These are phyloP conservation scores for Poeciliopsis paucimaculata DNA, from an alignment of 2,797 vertebrate species.

Conservation along the genomic window DNA sequence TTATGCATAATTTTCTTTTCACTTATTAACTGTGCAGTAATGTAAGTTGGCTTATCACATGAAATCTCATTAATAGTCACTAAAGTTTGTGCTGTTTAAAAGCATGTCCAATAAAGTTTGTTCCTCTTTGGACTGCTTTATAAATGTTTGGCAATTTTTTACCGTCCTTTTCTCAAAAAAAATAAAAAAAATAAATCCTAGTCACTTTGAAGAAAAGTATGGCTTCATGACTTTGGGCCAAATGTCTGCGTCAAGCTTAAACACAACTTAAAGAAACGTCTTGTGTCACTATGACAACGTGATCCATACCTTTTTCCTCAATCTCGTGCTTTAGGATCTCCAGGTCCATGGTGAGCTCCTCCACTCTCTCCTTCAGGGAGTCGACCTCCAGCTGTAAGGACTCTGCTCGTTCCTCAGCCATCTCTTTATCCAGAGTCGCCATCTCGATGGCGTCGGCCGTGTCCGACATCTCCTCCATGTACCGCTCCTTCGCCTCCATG, in stretches of 20 bases:
- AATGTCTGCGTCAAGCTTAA: neutral
- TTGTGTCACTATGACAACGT: neutral
- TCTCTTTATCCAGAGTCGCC: conserved; percentile 98
- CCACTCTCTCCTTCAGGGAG: conserved; percentile 90
- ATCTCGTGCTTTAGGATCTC: conserved; percentile 99
- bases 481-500: conserved; percentile 90
- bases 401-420: conserved; percentile 96
- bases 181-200: neutral
- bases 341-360: conserved; percentile 96
- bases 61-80: no score
- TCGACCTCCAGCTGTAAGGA: conserved; percentile 96
- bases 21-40: no score
- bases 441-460: conserved; percentile 97
- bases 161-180: neutral
- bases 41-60: no score
- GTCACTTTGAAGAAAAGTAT: neutral
- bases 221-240: neutral
- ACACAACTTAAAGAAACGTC: no score
- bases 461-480: conserved; percentile 99
- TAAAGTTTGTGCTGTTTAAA: no score
- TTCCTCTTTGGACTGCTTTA: no score
- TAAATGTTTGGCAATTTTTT: no score
- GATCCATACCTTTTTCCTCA: conserved; percentile 90
- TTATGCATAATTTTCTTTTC: no score
- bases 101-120: no score